phyloP scores from a whole-genome alignment of 2,113 vertebrate species.

The Dolichallabes microphthalmus region DNA sequence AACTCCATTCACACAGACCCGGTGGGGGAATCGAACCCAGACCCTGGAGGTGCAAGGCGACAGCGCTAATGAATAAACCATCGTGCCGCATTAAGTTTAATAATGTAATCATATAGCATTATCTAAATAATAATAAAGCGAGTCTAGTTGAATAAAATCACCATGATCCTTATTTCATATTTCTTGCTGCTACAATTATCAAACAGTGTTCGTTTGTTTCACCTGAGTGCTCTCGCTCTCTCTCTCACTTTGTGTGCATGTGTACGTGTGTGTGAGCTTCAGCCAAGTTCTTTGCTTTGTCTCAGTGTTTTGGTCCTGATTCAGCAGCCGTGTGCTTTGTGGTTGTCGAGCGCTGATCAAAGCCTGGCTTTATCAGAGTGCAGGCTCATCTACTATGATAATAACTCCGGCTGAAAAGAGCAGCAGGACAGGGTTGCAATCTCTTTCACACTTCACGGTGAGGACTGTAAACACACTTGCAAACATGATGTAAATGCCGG shows the following conservation, averaged over 20 bases:
- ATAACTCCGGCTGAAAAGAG: conserved; percentile 56
- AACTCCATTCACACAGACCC: too few species aligned
- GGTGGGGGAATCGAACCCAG: too few species aligned
- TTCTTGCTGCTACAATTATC: not conserved
- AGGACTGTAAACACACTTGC: not conserved
- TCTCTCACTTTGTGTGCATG: not conserved
- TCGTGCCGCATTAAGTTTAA: too few species aligned
- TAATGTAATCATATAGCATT: not conserved
- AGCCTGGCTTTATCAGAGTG: conserved; percentile 69
- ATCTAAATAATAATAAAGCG: not conserved
- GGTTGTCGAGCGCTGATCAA: conserved; percentile 59
- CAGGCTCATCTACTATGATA: conserved; percentile 76
- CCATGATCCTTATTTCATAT: not conserved
- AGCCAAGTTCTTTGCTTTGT: not conserved
- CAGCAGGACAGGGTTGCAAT: conserved; percentile 40
- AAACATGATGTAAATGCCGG: conserved; percentile 17
- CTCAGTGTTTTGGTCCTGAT: conserved; percentile 66
- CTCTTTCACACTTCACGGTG: not conserved
- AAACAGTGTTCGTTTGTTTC: not conserved
- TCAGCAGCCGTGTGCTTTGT: conserved; percentile 72
- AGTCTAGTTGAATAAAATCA: not conserved
- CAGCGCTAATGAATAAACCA: too few species aligned
- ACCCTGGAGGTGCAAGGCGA: too few species aligned
- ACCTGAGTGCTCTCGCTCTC: not conserved
- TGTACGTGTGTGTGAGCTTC: not conserved